Conservation (phyloP, 2,888 invertebrate species). For the Zygaena filipendulae region DNA sequence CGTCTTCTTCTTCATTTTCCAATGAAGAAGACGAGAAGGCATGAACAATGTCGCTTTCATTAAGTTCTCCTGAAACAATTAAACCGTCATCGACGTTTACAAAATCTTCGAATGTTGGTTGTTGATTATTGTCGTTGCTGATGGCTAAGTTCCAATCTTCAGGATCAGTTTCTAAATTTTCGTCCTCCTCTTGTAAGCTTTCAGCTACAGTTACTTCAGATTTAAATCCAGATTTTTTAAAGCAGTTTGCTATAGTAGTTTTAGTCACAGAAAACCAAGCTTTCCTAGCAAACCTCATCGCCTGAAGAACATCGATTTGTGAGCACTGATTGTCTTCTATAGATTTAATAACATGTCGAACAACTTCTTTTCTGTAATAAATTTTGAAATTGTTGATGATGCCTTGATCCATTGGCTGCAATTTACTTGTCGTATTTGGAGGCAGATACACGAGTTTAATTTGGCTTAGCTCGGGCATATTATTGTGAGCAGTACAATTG, state of each 20-base stretch:
- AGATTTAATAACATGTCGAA: conserved; percentile 14
- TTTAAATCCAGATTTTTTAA: conserved; percentile 9
- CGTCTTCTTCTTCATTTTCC: conserved; percentile 11
- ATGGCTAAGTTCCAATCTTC: conserved; percentile 10
- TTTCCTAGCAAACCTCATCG: conserved; percentile 10
- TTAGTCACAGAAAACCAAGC: conserved; percentile 11
- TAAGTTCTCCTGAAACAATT: too few relatives aligned
- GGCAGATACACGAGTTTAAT: conserved; percentile 13
- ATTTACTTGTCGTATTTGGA: conserved; percentile 15
- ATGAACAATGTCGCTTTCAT: too few relatives aligned
- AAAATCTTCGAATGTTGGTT: conserved; percentile 8
- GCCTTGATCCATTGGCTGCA: conserved; percentile 14
- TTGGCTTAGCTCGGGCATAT: conserved; percentile 5
- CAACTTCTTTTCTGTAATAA: conserved; percentile 17
- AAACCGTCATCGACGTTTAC: conserved; percentile 8
- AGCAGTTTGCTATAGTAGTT: conserved; percentile 8
- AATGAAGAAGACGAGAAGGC: too few relatives aligned
- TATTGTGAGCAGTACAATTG: conserved; percentile 14
- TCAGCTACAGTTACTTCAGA: conserved; percentile 7
- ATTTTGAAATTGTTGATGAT: conserved; percentile 16
- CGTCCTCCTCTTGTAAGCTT: conserved; percentile 9
- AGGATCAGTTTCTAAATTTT: conserved; percentile 10
- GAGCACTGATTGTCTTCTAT: conserved; percentile 13
- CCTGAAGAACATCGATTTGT: conserved; percentile 8
- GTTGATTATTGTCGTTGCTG: conserved; percentile 8